Conservation (phyloP, 2,113 vertebrate genomes). For the Emydocephalus ijimae region DNA sequence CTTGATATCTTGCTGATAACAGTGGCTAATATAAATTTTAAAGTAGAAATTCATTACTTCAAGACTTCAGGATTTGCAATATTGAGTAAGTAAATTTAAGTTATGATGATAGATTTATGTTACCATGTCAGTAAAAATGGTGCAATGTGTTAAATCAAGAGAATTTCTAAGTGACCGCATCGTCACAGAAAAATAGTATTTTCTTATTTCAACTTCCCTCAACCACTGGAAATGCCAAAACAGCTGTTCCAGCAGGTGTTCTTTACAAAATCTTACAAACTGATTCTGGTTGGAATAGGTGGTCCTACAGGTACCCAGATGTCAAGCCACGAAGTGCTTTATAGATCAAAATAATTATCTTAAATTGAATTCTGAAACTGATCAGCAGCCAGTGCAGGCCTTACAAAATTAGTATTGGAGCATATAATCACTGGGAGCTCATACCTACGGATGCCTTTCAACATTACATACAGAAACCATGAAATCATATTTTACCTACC, state of each 20-base stretch:
- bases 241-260: not conserved
- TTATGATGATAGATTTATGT: not conserved
- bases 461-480: not conserved
- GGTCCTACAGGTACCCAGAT: not conserved
- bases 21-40: not conserved
- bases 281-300: not conserved
- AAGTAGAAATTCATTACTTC: not conserved
- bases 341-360: not conserved
- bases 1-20: constrained; percentile 42
- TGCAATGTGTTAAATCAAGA: not conserved
- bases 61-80: not conserved
- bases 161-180: not conserved
- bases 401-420: not conserved
- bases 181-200: not conserved
- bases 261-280: not conserved
- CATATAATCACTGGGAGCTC: not conserved
- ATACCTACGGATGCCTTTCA: not conserved
- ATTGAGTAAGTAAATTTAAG: not conserved
- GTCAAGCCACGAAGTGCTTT: not conserved
- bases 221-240: not conserved
- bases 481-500: constrained; percentile 73
- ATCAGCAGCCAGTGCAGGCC: not conserved
- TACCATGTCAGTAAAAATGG: not conserved
- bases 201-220: not conserved
- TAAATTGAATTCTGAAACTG: not conserved